These are phyloP conservation scores for Tortrix viridana DNA, from an alignment of 2,888 invertebrate genomes.

Conservation along the genomic window DNA sequence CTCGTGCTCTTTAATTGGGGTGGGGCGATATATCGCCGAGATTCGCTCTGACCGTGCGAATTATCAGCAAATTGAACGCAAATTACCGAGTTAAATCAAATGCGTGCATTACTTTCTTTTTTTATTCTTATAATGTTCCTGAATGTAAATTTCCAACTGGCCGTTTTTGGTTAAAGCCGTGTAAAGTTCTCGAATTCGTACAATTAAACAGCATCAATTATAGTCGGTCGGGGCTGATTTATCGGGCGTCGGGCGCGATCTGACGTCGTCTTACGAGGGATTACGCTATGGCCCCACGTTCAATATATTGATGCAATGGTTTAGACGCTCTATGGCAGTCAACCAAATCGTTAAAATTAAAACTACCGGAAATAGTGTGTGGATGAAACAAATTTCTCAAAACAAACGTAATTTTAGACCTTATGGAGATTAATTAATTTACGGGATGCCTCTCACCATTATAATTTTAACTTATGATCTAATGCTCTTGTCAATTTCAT, in stretches of 20 bases:
- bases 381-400: background rate
- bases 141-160: constrained; percentile 4
- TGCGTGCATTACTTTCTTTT: background rate
- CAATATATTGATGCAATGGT: constrained; percentile 26
- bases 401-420: too few species aligned
- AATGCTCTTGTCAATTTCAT: too few species aligned
- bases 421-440: too few species aligned
- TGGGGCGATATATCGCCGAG: constrained; percentile 49
- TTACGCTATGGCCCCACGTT: constrained; percentile 42
- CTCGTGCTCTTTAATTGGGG: constrained; percentile 79
- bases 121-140: background rate
- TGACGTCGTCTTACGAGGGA: constrained; percentile 51
- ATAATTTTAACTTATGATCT: too few species aligned
- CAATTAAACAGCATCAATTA: constrained; percentile 35
- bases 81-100: constrained; percentile 2
- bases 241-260: constrained; percentile 57
- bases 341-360: background rate
- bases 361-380: background rate
- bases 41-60: constrained; percentile 13
- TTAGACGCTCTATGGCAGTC: background rate
- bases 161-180: background rate
- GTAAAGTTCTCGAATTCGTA: constrained; percentile 21
- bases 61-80: constrained; percentile 15
- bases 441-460: too few species aligned
- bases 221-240: constrained; percentile 60